These are phyloP conservation scores for Atrichornis clamosus DNA, from an alignment of 2,113 vertebrate genomes.

Conservation along the genomic window DNA sequence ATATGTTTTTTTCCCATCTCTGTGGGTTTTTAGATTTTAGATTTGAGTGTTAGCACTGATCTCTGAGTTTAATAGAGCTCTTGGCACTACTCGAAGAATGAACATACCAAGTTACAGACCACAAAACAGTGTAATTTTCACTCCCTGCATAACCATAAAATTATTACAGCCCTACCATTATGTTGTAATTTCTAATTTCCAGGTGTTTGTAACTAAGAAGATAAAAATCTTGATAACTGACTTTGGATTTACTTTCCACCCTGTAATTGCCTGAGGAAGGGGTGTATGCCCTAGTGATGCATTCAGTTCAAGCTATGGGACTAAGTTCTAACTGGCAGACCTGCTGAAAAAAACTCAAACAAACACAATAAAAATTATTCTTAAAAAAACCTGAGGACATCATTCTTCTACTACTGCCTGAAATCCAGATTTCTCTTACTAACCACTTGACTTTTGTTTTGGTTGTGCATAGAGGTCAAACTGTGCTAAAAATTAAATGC, in stretches of 20 bases:
- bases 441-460: not conserved
- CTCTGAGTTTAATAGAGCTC: not conserved
- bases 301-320: not conserved
- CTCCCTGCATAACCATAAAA: constrained; percentile 4
- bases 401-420: not conserved
- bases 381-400: not conserved
- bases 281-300: not conserved
- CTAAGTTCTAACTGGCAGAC: not conserved
- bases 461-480: not conserved
- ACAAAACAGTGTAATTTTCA: constrained; percentile 14
- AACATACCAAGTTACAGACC: not conserved
- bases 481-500: not conserved
- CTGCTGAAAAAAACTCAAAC: not conserved
- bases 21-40: not conserved
- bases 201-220: constrained; percentile 53
- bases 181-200: constrained; percentile 59
- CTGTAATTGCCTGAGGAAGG: constrained; percentile 11
- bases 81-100: not conserved
- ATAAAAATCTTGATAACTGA: constrained; percentile 55
- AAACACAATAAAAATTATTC: not conserved
- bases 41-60: not conserved
- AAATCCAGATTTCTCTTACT: not conserved
- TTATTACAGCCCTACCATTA: constrained; percentile 25
- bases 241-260: constrained; percentile 28
- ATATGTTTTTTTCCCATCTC: not conserved